phyloP scores from a whole-genome alignment of 2,113 vertebrate species.

The Lophotis ruficrista region DNA sequence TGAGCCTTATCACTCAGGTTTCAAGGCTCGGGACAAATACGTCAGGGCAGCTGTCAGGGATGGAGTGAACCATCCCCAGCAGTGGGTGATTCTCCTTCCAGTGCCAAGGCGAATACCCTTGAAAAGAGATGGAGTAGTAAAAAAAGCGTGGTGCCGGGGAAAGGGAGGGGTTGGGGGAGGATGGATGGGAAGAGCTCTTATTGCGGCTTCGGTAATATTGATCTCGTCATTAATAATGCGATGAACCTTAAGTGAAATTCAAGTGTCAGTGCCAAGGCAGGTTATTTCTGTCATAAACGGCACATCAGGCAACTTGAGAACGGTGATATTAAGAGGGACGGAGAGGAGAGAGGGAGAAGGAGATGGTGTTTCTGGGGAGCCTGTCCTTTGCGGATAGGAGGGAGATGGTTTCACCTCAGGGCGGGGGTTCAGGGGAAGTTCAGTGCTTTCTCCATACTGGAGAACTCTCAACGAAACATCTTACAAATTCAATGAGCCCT shows the following conservation, averaged over 20 bases:
- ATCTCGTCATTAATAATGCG: slow-evolving; percentile 31
- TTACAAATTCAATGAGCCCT: not conserved
- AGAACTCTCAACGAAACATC: not conserved
- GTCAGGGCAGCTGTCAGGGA: not conserved
- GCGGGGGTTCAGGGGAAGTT: not conserved
- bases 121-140: not conserved
- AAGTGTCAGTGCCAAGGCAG: slow-evolving; percentile 39
- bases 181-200: slow-evolving; percentile 45
- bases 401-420: not conserved
- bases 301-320: not conserved
- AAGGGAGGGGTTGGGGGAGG: not conserved
- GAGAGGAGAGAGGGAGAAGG: not conserved
- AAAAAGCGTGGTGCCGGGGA: not conserved
- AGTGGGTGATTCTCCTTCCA: not conserved
- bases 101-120: not conserved
- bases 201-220: slow-evolving; percentile 24
- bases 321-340: not conserved
- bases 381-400: not conserved
- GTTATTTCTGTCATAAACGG: slow-evolving; percentile 35
- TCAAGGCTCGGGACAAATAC: slow-evolving; percentile 14
- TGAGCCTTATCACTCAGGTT: not conserved
- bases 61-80: not conserved
- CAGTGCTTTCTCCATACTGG: not conserved
- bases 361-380: accelerated
- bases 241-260: slow-evolving; percentile 57